Conservation (phyloP, 2,113 vertebrate genomes). For the Paraplagusia blochii region DNA sequence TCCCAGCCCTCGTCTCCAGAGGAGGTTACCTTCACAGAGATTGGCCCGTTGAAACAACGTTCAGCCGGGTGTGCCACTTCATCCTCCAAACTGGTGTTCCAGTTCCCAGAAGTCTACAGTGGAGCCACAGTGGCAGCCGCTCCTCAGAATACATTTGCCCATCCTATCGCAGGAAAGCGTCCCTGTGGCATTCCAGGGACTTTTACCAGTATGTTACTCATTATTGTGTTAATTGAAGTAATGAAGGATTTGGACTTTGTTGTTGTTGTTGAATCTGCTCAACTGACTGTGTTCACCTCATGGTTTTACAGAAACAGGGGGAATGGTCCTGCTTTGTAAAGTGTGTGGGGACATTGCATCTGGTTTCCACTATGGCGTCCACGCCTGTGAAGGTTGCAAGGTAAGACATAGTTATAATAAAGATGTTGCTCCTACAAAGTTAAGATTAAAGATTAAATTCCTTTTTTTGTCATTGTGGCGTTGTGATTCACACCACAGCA, state of each 20-base stretch:
- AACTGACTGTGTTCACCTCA: constrained; percentile 13
- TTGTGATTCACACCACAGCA: too few species aligned
- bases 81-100: constrained; percentile 76
- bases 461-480: too few species aligned
- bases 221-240: neutral
- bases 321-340: constrained; percentile 83
- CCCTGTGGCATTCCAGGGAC: constrained; percentile 69
- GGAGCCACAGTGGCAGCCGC: constrained; percentile 43
- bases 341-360: constrained; percentile 82
- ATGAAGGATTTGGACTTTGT: too few species aligned
- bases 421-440: too few species aligned
- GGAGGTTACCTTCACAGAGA: constrained; percentile 77
- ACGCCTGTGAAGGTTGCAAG: constrained; percentile 83
- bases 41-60: constrained; percentile 66
- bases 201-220: constrained; percentile 72
- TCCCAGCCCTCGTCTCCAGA: constrained; percentile 81
- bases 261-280: too few species aligned
- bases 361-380: constrained; percentile 83
- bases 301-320: constrained; percentile 70
- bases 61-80: constrained; percentile 40
- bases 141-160: constrained; percentile 64
- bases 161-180: constrained; percentile 71
- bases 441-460: too few species aligned
- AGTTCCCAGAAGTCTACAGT: constrained; percentile 76
- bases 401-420: constrained; percentile 44